Evolutionary conservation across 2,888 invertebrate species (phyloP).

Genomic region (Pinctada fucata): DNA sequence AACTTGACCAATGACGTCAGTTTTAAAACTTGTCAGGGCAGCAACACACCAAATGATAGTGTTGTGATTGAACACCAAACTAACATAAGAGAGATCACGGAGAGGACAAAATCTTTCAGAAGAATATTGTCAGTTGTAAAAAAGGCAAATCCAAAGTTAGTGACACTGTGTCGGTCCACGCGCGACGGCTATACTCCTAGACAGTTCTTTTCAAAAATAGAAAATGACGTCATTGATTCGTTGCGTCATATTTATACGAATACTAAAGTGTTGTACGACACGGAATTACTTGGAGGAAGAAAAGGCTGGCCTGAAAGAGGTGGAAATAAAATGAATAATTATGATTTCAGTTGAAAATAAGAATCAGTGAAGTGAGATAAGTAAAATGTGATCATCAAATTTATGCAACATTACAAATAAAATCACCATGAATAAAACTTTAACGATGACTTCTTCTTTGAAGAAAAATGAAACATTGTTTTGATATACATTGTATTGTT

Average conservation of each 20-base stretch:
- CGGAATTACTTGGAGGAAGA: conserved; percentile 63
- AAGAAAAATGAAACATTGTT: no score
- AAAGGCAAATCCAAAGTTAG: conserved; percentile 46
- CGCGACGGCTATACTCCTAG: conserved; percentile 72
- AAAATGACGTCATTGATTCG: conserved; percentile 52
- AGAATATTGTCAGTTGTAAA: conserved; percentile 47
- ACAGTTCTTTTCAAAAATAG: conserved; percentile 57
- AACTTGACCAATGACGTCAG: conserved; percentile 28
- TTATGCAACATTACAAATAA: no score
- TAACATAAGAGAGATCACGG: conserved; percentile 44
- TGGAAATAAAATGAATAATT: no score
- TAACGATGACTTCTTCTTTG: no score
- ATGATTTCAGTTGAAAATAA: no score
- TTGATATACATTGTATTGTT: no score
- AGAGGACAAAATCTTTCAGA: conserved; percentile 46
- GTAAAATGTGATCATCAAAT: no score
- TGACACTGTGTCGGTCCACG: conserved; percentile 68
- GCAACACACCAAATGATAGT: conserved; percentile 55
- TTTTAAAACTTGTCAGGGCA: conserved; percentile 62
- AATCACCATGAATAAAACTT: no score
- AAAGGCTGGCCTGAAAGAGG: conserved; percentile 60
- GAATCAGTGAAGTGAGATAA: no score
- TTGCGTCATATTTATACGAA: conserved; percentile 46
- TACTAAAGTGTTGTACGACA: conserved; percentile 60
- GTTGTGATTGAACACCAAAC: conserved; percentile 56